Base-by-base conservation (phyloP, 2,888 invertebrate species). In the Pyrrhosoma nymphula region DNA sequence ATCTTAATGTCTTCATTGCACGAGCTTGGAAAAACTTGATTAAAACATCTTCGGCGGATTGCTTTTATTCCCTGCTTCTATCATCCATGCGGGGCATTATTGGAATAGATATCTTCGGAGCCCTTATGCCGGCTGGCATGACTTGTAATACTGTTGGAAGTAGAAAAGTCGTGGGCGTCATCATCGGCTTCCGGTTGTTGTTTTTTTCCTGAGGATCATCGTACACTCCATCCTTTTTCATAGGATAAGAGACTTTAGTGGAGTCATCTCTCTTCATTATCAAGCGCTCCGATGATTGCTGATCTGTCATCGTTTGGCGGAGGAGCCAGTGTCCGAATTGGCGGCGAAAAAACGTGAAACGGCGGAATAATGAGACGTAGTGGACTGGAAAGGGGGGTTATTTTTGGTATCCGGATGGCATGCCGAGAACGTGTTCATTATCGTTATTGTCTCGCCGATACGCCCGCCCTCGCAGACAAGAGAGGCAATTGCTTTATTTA, bases 1-100 rank as follows among this genome's bases (percentile, higher is more conserved):
- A 88, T 88, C 88, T 88, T 88, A 39, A 88, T 88, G 88, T 88
- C 88, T 88, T 88, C 47, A 88, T 88, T 18, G 88, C 88, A 88
- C 35, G 88, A 39, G 39, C 35, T 88, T 88, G 30, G 88, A 55
- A 39, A 88, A 88, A 88, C 88, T 47, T 88, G 55, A 88, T 88
- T 88, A 88, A 69, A 88, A 39, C 39, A 88, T 88, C 88, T 4
- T 20, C 23, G 18, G 20, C 88, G 47, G 18, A 69, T 69, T n/a
- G 69, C 69, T 23, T 26, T 10, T n/a, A n/a, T n/a, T 69, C n/a
- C 12, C 69, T 26, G 69, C 10, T n/a, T 26, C 6, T 0, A 10
- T n/a, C n/a, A 4, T 6, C 69, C 69, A 69, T 69, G 69, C 69
- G 69, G 69, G 69, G n/a, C 69, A 12, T n/a, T n/a, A 26, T n/a